Conservation (phyloP, 2,113 vertebrate species). For the Phodopus roborovskii region DNA sequence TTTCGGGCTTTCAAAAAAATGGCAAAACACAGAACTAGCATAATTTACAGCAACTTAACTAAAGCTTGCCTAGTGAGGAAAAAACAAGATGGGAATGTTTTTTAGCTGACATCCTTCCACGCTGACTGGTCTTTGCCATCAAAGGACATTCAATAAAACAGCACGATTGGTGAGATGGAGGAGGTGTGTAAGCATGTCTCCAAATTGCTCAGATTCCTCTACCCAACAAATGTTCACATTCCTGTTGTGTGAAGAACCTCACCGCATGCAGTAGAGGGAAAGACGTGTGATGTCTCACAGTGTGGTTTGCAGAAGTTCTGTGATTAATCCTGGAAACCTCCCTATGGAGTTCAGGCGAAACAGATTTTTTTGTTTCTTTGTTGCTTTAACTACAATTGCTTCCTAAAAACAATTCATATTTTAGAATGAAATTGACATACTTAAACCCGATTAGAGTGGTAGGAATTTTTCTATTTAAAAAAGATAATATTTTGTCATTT, state of each 20-base stretch:
- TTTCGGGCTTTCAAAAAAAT: conserved; percentile 56
- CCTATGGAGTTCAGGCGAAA: conserved; percentile 31
- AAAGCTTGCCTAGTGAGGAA: conserved; percentile 47
- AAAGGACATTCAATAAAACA: conserved; percentile 42
- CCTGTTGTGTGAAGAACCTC: background rate
- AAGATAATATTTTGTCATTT: background rate
- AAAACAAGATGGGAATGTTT: conserved; percentile 66
- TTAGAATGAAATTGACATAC: conserved; percentile 51
- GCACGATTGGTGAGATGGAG: background rate
- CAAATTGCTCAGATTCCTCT: conserved; percentile 15
- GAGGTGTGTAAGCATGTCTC: conserved; percentile 15
- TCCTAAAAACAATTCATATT: conserved; percentile 40
- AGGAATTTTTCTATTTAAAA: conserved; percentile 56
- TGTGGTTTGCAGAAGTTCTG: background rate
- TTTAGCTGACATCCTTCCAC: conserved; percentile 48
- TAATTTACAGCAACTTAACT: conserved; percentile 41
- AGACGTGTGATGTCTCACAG: background rate
- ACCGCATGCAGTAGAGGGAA: background rate
- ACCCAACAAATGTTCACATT: conserved; percentile 3
- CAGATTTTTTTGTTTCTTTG: background rate
- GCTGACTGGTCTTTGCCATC: conserved; percentile 53
- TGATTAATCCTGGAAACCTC: conserved; percentile 1
- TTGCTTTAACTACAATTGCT: conserved; percentile 40
- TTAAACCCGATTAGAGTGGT: background rate
- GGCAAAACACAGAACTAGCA: conserved; percentile 47